Percentiles rank a stretch among this genome's conserved stretches.
These are phyloP conservation scores for Cartodere bifasciata DNA, from an alignment of 2,888 invertebrate species.

Conservation along the genomic window DNA sequence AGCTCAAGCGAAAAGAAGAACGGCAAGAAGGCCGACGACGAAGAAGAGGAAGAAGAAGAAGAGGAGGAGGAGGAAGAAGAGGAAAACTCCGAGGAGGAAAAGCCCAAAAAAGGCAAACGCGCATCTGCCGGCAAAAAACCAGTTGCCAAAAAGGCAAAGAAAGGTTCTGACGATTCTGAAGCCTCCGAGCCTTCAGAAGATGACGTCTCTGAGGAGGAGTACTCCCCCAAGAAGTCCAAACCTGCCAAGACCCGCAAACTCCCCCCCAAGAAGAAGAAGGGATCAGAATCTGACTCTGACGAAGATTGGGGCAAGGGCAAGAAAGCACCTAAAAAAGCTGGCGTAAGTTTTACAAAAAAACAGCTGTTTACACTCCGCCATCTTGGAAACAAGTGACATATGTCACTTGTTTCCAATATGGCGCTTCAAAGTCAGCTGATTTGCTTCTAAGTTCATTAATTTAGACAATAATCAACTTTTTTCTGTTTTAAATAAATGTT, in stretches of 20 bases:
- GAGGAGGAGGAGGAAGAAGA: constrained; percentile 38
- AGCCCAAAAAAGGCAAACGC: constrained; percentile 42
- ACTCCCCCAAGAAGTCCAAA: constrained; percentile 45
- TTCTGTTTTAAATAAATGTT: too few species aligned
- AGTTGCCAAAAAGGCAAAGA: constrained; percentile 38
- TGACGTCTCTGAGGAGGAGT: constrained; percentile 47
- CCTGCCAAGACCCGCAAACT: constrained; percentile 42
- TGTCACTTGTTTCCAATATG: too few species aligned
- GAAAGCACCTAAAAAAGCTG: constrained; percentile 39
- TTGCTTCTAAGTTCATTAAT: too few species aligned
- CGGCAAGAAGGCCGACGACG: constrained; percentile 35
- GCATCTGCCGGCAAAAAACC: constrained; percentile 40
- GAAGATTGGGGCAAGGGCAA: constrained; percentile 55
- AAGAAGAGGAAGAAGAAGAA: constrained; percentile 39
- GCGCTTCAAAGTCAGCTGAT: too few species aligned
- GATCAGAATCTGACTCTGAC: constrained; percentile 55
- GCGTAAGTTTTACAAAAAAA: constrained; percentile 15
- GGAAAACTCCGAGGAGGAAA: constrained; percentile 21
- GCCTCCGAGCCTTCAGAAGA: constrained; percentile 38
- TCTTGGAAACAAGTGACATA: too few species aligned
- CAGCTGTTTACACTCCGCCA: too few species aligned
- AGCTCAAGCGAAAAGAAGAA: constrained; percentile 34
- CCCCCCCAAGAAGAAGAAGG: constrained; percentile 47
- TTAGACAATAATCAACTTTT: too few species aligned
- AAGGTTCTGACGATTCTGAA: constrained; percentile 38